Evolutionary conservation across 2,797 vertebrate species (phyloP), one percentile per base, ranked within the genome.

Genomic region (Sciaenops ocellatus): DNA sequence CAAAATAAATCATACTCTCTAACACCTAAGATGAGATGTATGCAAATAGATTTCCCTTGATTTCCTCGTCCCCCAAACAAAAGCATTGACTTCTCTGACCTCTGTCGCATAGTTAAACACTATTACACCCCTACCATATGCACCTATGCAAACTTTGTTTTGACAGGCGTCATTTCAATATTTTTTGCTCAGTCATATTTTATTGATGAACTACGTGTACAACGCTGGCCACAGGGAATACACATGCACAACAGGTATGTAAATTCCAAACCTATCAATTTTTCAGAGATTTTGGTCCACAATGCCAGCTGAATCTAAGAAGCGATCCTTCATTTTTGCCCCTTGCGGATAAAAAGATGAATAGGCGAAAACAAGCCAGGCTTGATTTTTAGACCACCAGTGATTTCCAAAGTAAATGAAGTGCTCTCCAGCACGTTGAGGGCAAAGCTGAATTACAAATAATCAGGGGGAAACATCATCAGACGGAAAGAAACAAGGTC

Each of bases 391-490:
- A 62, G 83, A 89, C 85, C 86, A 78, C 89, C 80, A 54, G 74
- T 79, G 85, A 87, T 87, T 90, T 84, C 63, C 62, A 48, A 55
- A 83, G 77, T 77, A 89, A 88, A 87, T 85, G 66, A 78, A 89
- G 65, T 73, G 76, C 78, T 89, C 70, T 55, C 42, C 38, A 10
- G 79, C 64, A 62, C 7, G 70, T 78, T 75, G 76, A 90, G 90
- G 90, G 72, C 90, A 84, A 73, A 85, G 79, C 86, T 81, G 86
- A 86, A 92, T 90, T 88, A 79, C 77, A 92, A 90, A 92, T 90
- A 92, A 89, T 87, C 69, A 85, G 65, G 78, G 69, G 81, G 77
- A 83, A 85, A 88, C 70, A 76, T 89, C 84, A 83, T 88, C 64
- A 76, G 64, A 83, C 6, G 2, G 71, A 83, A 81, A 81, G 84